Evolutionary conservation across 2,888 invertebrate species (phyloP).

Genomic region (Dryobota labecula): DNA sequence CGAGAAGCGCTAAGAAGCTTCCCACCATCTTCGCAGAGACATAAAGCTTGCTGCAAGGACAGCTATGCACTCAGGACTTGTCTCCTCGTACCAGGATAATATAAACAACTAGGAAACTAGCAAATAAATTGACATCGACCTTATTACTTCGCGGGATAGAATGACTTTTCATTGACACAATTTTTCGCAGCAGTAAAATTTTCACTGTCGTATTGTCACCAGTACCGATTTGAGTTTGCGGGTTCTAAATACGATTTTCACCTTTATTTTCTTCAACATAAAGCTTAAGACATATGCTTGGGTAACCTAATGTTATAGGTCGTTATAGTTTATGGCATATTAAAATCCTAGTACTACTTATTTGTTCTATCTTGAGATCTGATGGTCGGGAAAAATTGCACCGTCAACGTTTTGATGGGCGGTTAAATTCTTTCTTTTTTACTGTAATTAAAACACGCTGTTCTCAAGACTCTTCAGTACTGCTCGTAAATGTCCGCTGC

Average conservation of each 20-base stretch:
- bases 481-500: conserved; percentile 41
- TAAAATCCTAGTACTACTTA: conserved; percentile 77
- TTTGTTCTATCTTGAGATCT: conserved; percentile 74
- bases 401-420: conserved; percentile 68
- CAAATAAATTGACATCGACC: conserved; percentile 64
- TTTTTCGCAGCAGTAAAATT: conserved; percentile 32
- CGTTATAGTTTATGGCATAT: conserved; percentile 80
- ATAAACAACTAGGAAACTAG: conserved; percentile 40
- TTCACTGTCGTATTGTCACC: conserved; percentile 61
- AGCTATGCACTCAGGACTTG: conserved; percentile 83
- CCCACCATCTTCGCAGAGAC: conserved; percentile 80
- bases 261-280: conserved; percentile 57
- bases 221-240: conserved; percentile 64
- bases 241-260: conserved; percentile 60
- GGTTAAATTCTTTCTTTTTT: conserved; percentile 53
- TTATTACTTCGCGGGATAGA: conserved; percentile 64
- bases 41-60: conserved; percentile 84
- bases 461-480: conserved; percentile 25
- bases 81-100: conserved; percentile 68
- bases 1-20: conserved; percentile 84
- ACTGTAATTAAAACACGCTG: conserved; percentile 50
- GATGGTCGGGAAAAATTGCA: conserved; percentile 73
- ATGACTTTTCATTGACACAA: conserved; percentile 39
- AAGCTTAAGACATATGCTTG: conserved; percentile 30
- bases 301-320: conserved; percentile 59